Base-by-base conservation (phyloP, 2,888 invertebrate genomes). In the Teinopalpus imperialis region DNA sequence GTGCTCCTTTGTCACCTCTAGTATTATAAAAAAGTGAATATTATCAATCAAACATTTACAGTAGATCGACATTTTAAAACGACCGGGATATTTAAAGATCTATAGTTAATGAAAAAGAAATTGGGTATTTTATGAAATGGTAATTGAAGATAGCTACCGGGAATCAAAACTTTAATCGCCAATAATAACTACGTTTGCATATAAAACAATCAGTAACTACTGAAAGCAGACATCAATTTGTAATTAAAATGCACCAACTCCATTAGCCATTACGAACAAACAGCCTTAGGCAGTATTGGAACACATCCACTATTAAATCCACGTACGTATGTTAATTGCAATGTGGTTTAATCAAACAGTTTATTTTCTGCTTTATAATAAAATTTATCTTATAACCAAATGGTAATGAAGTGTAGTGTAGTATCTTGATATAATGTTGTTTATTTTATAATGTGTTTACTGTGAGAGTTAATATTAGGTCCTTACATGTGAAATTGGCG, bases 181-280 rank as follows among this genome's bases (percentile, higher is more conserved):
- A 5, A 12, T 34, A 43, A 43, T 43, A 27, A 27, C 27, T 29
- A 29, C 21, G 26, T 29, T 2, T 21, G 34, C 10, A 3, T 29
- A 35, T 27, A 29, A 26, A 18, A 37, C 37, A 44, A 44, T 44
- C 44, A 31, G 37, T 44, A 13, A 26, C 20, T 8, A 13, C 31
- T 44, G 12, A 37, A 37, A 37, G 44, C 44, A 32, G 30, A 37
- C 44, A 44, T 44, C 44, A 37, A 44, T 44, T 44, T 29, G 34
- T 45, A 40, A 45, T 45, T 45, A 45, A 40, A 43, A 45, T 40
- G 16, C 44, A 31, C 21, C 29, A 24, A 34, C 34, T 40, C 39
- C 39, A 40, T 45, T 45, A 45, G 34, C 34, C 45, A 40, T 45
- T 45, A 34, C 32, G 32, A 20, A 34, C 45, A 27, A 27, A 40